Conservation (phyloP, 92 coral and sea anemone species). For the Zoanthus sansibaricus region DNA sequence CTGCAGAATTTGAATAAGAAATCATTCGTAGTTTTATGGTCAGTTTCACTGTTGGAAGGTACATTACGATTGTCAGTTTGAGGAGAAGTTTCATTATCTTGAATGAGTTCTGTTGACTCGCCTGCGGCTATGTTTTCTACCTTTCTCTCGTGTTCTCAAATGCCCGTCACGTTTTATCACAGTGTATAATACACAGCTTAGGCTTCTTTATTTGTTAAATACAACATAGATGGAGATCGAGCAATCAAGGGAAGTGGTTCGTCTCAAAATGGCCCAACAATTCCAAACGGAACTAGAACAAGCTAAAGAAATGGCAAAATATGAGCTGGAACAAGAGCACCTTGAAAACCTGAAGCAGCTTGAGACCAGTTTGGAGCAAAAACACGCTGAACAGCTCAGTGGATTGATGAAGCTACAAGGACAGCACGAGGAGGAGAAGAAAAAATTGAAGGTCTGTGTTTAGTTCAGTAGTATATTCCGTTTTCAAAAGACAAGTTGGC, state of each 20-base stretch:
- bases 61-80: too few species aligned
- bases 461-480: background rate
- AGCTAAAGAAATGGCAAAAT: slow-evolving; percentile 92
- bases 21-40: too few species aligned
- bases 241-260: slow-evolving; percentile 68
- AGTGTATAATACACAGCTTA: too few species aligned
- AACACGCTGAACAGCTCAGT: slow-evolving; percentile 87
- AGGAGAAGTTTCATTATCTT: too few species aligned
- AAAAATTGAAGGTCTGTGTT: slow-evolving; percentile 49
- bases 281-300: slow-evolving; percentile 88
- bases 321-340: slow-evolving; percentile 94
- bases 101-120: too few species aligned
- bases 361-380: slow-evolving; percentile 81
- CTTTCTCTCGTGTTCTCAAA: too few species aligned
- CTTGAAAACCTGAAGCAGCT: slow-evolving; percentile 89
- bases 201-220: background rate
- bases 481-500: background rate
- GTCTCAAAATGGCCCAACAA: slow-evolving; percentile 75
- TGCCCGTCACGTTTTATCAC: too few species aligned
- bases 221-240: slow-evolving; percentile 67
- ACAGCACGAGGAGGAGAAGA: slow-evolving; percentile 81
- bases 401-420: slow-evolving; percentile 86
- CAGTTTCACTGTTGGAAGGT: too few species aligned
- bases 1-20: too few species aligned
- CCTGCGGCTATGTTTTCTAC: too few species aligned